Base-by-base conservation (phyloP, 2,113 vertebrate species). In the Bufo gargarizans region DNA sequence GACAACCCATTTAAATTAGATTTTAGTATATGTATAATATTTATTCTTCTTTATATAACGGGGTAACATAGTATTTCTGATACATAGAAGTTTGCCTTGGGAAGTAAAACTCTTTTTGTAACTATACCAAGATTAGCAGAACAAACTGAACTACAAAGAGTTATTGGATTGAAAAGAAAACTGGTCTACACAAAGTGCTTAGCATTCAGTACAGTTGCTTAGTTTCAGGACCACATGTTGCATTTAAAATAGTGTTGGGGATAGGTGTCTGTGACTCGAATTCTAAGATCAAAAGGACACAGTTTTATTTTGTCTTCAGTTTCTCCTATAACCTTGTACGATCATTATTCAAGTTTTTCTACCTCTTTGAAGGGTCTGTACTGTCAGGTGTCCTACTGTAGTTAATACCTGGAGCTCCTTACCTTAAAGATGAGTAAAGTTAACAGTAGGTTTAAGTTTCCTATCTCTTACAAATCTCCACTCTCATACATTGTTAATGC, bases 231-330 rank as follows among this genome's bases (percentile, higher is more conserved):
- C 85, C 89, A 87, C 74, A 87, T 89, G 85, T 89, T 86, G 85
- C 89, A 87, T 89, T 87, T 89, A 83, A 87, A 89, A 77, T 78
- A 82, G 89, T 86, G 80, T 82, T 86, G 65, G 71, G 89, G 86
- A 87, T 82, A 84, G 89, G 78, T 84, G 81, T 86, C 86, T 89
- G 89, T 89, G 89, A 89, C 89, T 89, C 79, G 89, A 87, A 89
- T 89, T 89, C 79, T 89, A 89, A 89, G 87, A 89, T 89, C 82
- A 89, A 89, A 89, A 89, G 87, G 87, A 84, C 81, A 89, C 80
- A 76, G 50, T 84, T 83, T 72, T 71, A 14, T 80, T 16, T 87
- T 86, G 63, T 83, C 58, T 82, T 74, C 8, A 45, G 58, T 88
- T 84, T 84, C 33, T 89, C 50, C 82, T 84, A 77, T 83, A 89